phyloP scores from a whole-genome alignment of 2,888 invertebrate species.

The Gymnosoma rotundatum region DNA sequence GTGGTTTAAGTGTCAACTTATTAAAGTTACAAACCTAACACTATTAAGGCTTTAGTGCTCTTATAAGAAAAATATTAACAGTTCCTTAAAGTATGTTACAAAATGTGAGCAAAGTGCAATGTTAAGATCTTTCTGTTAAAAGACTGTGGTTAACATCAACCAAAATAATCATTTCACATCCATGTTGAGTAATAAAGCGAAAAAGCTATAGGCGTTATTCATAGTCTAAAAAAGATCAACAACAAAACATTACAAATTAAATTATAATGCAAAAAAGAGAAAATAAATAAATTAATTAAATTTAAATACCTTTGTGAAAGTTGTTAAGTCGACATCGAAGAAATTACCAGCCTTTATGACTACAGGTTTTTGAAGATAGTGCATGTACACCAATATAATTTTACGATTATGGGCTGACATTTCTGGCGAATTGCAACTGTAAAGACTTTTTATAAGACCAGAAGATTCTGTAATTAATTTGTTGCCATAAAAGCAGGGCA shows the following conservation, averaged over 20 bases:
- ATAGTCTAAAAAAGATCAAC: constrained; percentile 74
- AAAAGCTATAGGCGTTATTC: constrained; percentile 79
- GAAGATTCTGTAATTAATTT: constrained; percentile 76
- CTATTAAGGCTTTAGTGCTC: not conserved
- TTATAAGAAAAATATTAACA: too few species aligned
- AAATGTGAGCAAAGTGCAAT: not conserved
- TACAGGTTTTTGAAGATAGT: constrained; percentile 76
- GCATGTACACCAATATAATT: constrained; percentile 76
- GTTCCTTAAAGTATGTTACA: too few species aligned
- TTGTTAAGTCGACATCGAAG: constrained; percentile 77
- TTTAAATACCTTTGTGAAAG: constrained; percentile 76
- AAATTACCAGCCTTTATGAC: constrained; percentile 76
- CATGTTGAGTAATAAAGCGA: constrained; percentile 78
- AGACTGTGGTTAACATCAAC: not conserved
- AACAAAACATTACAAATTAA: not conserved
- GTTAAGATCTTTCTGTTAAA: too few species aligned
- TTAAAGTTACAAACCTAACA: constrained; percentile 8
- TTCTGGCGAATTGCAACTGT: constrained; percentile 77
- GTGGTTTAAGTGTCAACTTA: not conserved
- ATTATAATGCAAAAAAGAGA: not conserved
- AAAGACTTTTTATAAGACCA: constrained; percentile 73
- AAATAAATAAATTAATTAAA: constrained; percentile 5
- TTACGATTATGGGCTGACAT: constrained; percentile 74
- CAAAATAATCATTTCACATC: constrained; percentile 15
- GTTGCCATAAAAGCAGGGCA: constrained; percentile 79